phyloP scores from a whole-genome alignment of 2,888 invertebrate species.

The Barypeithes pellucidus region DNA sequence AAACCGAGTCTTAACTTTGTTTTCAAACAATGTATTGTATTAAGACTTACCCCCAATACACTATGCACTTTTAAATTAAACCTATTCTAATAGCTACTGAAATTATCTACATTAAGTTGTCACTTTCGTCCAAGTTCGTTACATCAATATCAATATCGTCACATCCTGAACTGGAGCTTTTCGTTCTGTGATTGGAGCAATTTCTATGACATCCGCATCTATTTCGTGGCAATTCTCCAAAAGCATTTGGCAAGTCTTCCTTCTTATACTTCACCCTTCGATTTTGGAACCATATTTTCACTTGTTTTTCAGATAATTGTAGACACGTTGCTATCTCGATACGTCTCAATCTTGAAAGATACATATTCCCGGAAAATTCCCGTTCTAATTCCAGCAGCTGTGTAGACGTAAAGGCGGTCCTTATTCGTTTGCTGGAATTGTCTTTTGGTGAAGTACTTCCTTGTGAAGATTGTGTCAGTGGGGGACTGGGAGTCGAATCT shows the following conservation, averaged over 20 bases:
- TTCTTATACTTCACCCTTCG: constrained; percentile 95
- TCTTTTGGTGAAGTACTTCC: constrained; percentile 62
- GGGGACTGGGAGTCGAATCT: constrained; percentile 75
- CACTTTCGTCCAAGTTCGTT: constrained; percentile 64
- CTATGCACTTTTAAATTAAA: too few species aligned
- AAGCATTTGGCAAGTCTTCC: constrained; percentile 78
- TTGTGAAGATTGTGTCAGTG: constrained; percentile 69
- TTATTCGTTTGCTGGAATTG: constrained; percentile 88
- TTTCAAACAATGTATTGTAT: too few species aligned
- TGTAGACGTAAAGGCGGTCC: constrained; percentile 94
- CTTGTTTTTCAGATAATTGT: constrained; percentile 93
- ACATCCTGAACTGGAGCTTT: constrained; percentile 63
- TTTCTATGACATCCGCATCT: constrained; percentile 74
- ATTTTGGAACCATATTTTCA: constrained; percentile 97
- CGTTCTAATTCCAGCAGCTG: constrained; percentile 90
- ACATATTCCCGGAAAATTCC: constrained; percentile 93
- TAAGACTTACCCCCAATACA: not conserved
- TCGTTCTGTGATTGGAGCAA: constrained; percentile 65
- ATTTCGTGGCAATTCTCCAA: constrained; percentile 47
- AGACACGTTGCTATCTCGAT: constrained; percentile 95
- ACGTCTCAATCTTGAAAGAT: constrained; percentile 88
- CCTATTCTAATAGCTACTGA: not conserved
- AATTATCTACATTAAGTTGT: constrained; percentile 5
- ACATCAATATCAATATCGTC: constrained; percentile 69
- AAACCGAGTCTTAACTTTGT: too few species aligned